Percentiles rank a stretch among this genome's conserved stretches.
These are phyloP conservation scores for Podarcis cretensis DNA, from an alignment of 2,113 vertebrate genomes.

Conservation along the genomic window DNA sequence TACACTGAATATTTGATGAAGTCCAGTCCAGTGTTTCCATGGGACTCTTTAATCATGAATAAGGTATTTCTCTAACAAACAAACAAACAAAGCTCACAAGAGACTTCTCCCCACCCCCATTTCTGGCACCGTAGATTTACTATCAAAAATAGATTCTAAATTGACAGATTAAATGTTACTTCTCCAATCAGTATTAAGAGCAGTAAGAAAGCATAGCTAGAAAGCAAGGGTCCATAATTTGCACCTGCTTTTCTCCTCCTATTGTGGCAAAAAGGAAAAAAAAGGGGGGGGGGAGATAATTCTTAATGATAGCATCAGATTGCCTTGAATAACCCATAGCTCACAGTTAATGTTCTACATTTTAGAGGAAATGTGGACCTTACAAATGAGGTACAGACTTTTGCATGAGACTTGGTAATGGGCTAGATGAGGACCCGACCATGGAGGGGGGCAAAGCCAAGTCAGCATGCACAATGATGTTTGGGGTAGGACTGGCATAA, in stretches of 20 bases:
- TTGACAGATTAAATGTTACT: neutral
- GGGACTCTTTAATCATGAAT: constrained; percentile 54
- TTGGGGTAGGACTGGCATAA: too few species aligned
- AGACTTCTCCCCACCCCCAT: constrained; percentile 9
- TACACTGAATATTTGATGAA: constrained; percentile 20
- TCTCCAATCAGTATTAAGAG: neutral
- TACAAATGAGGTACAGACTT: neutral
- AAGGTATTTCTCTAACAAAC: constrained; percentile 4
- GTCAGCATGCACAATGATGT: too few species aligned
- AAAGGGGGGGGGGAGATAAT: too few species aligned
- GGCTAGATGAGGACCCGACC: neutral
- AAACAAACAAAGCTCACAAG: neutral
- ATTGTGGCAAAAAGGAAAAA: neutral
- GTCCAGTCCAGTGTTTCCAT: constrained; percentile 25
- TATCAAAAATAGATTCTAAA: constrained; percentile 42
- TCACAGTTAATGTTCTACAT: neutral
- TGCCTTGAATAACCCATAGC: neutral
- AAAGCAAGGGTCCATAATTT: neutral
- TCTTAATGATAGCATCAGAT: neutral
- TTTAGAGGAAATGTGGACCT: neutral
- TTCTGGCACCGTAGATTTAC: constrained; percentile 24
- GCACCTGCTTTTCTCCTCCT: neutral
- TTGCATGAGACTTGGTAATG: neutral
- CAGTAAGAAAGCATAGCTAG: neutral
- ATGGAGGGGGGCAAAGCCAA: too few species aligned